These are phyloP conservation scores for Florisuga fusca DNA, from an alignment of 2,797 vertebrate species.

Conservation along the genomic window DNA sequence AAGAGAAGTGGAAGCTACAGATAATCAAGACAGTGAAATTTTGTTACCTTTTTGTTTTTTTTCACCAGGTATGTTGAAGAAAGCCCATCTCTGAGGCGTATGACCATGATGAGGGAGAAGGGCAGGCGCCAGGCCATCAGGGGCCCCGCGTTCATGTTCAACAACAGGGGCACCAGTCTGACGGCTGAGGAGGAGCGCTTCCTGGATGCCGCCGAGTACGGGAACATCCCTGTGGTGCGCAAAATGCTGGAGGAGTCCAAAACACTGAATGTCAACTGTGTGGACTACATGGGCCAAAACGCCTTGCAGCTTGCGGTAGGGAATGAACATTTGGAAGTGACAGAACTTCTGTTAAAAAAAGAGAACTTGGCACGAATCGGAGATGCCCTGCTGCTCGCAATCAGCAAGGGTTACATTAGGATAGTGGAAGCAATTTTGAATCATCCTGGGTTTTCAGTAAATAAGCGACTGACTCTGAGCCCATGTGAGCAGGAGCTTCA, in stretches of 20 bases:
- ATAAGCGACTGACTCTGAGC: constrained; percentile 85
- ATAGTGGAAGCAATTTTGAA: constrained; percentile 90
- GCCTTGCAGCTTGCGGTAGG: constrained; percentile 89
- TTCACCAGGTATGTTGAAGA: constrained; percentile 78
- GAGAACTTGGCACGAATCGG: constrained; percentile 90
- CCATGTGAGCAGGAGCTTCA: constrained; percentile 87
- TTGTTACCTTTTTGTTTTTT: neutral
- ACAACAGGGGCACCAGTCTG: constrained; percentile 83
- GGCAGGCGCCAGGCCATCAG: constrained; percentile 87
- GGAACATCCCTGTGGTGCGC: constrained; percentile 91
- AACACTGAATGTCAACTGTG: constrained; percentile 88
- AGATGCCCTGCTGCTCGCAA: constrained; percentile 89
- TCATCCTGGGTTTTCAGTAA: constrained; percentile 86
- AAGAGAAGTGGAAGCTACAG: neutral
- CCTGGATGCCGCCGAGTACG: constrained; percentile 88
- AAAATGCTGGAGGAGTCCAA: constrained; percentile 89
- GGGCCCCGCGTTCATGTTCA: constrained; percentile 90
- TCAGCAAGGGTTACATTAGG: constrained; percentile 90
- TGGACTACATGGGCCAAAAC: constrained; percentile 92
- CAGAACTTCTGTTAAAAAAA: constrained; percentile 86
- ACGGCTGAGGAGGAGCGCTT: constrained; percentile 88
- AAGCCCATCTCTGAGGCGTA: constrained; percentile 79
- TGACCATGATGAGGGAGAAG: constrained; percentile 86
- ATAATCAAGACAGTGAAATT: neutral
- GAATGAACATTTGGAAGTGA: constrained; percentile 91